phyloP scores from a whole-genome alignment of 2,888 invertebrate species.

The Venusia cambrica region DNA sequence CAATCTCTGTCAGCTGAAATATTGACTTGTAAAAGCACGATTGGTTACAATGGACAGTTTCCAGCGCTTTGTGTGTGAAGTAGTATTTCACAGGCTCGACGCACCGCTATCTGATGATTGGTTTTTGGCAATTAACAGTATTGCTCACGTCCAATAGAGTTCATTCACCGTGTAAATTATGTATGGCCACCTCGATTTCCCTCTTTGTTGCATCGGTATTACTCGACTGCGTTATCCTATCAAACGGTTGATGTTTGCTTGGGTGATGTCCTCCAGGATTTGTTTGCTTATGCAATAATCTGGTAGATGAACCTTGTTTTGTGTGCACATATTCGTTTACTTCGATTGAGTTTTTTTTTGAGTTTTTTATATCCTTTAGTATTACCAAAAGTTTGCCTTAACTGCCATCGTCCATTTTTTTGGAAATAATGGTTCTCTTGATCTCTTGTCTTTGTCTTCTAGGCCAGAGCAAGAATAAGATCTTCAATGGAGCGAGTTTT shows the following conservation, averaged over 20 bases:
- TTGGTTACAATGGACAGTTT: slow-evolving; percentile 30
- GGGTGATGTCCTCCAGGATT: slow-evolving; percentile 23
- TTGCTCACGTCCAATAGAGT: slow-evolving; percentile 75
- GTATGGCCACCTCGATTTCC: slow-evolving; percentile 67
- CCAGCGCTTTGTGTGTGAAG: slow-evolving; percentile 66
- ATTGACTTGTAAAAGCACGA: slow-evolving; percentile 23
- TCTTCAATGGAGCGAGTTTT: no score
- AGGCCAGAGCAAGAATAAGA: no score
- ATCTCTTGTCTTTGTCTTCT: no score
- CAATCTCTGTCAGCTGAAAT: slow-evolving; percentile 17
- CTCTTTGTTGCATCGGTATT: slow-evolving; percentile 63
- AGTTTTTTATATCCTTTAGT: no score
- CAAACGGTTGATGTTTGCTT: slow-evolving; percentile 28
- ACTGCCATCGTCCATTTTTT: no score
- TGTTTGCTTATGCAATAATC: not conserved
- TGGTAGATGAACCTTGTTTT: no score
- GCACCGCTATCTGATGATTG: slow-evolving; percentile 81
- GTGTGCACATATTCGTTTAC: no score
- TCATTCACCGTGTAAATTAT: slow-evolving; percentile 80
- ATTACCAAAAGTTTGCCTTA: no score
- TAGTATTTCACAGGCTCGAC: slow-evolving; percentile 73
- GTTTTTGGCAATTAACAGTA: slow-evolving; percentile 81
- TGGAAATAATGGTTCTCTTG: no score
- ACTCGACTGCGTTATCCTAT: slow-evolving; percentile 40
- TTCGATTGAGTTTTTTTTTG: no score